Base-by-base conservation (phyloP, 2,113 vertebrate genomes). In the Misgurnus mizolepis region DNA sequence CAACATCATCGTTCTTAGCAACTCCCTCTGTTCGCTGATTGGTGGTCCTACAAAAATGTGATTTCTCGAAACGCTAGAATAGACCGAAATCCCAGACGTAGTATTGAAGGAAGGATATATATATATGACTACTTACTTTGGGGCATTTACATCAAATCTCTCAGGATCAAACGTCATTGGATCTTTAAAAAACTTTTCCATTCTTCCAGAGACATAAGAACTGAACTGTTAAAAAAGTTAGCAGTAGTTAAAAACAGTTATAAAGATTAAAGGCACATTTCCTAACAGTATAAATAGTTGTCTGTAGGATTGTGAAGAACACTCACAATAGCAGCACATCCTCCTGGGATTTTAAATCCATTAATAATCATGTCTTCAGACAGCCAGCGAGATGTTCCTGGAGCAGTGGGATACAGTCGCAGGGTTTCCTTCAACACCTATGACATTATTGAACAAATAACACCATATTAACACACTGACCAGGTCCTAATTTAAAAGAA, bases 341-440 rank as follows among this genome's bases (percentile, higher is more conserved):
- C 89, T 41, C 55, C 82, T 0, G 96, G 96, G 68, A 98, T 86
- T 70, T 82, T 87, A 85, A 97, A 7, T 0, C 94, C 94, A 0
- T 89, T 79, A 0, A 98, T 82, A 27, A 94, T 4, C 0, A 84
- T 88, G 81, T 97, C 95, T 77, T 94, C 87, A 39, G 67, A 12
- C 12, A 94, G 2, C 12, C 92, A 84, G 12, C 97, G 95, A 7
- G 93, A 82, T 0, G 94, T 97, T 10, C 91, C 94, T 0, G 94
- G 88, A 1, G 91, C 88, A 0, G 93, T 92, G 0, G 97, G 95
- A 62, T 97, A 98, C 1, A 98, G 27, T 78, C 96, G 90, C 80
- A 98, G 91, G 0, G 94, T 94, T 87, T 98, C 97, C 85, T 97
- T 98, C 61, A 98, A 86, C 62, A 98, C 93, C 97, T 98, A 66